Conservation (phyloP, 2,888 invertebrate genomes). For the Phalangium opilio region DNA sequence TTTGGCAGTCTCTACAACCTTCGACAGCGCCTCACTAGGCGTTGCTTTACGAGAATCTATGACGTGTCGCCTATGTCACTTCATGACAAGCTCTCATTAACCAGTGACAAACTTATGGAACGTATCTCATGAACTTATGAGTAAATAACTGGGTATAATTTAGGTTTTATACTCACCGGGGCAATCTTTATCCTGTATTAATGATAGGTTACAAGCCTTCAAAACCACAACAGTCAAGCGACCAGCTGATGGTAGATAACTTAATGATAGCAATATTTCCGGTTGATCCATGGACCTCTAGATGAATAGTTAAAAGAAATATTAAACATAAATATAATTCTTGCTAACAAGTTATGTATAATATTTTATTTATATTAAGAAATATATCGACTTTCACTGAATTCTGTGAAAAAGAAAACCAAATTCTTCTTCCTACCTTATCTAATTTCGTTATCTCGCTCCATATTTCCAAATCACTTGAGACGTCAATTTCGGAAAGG, state of each 20-base stretch:
- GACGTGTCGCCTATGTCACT: too few relatives aligned
- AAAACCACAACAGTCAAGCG: conserved; percentile 63
- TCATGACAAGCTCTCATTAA: too few relatives aligned
- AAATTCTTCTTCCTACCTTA: conserved; percentile 41
- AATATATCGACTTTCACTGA: too few relatives aligned
- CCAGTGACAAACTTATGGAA: too few relatives aligned
- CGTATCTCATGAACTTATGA: too few relatives aligned
- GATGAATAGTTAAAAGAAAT: neutral
- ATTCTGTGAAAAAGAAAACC: too few relatives aligned
- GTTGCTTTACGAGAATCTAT: too few relatives aligned
- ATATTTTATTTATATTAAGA: too few relatives aligned
- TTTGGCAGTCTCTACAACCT: too few relatives aligned
- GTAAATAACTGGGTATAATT: too few relatives aligned
- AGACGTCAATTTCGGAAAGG: conserved; percentile 60
- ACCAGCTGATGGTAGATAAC: conserved; percentile 76
- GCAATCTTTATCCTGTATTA: conserved; percentile 42
- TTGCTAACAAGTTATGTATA: too few relatives aligned
- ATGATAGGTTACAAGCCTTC: conserved; percentile 68
- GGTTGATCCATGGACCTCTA: conserved; percentile 15
- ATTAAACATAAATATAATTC: neutral
- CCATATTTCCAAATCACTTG: conserved; percentile 66
- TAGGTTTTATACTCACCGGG: conserved; percentile 47
- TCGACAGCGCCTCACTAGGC: too few relatives aligned
- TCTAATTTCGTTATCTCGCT: conserved; percentile 67
- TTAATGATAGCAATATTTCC: conserved; percentile 65